Evolutionary conservation across 2,888 invertebrate species (phyloP).

Genomic region (Petrolisthes cinctipes): DNA sequence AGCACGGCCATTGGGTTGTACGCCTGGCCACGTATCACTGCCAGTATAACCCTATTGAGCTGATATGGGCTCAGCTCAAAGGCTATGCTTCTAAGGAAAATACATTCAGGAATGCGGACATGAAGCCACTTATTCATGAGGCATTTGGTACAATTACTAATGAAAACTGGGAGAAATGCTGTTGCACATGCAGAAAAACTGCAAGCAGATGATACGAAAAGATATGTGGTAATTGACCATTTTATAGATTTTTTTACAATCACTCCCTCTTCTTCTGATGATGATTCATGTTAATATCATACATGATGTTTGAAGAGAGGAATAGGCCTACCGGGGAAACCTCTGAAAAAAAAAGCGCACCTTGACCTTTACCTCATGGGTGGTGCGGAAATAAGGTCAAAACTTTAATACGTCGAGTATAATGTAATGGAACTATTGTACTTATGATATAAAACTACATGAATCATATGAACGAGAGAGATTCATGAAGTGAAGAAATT

Average conservation of each 20-base stretch:
- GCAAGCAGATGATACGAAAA: too few species aligned
- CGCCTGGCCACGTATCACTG: neutral
- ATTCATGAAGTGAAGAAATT: too few species aligned
- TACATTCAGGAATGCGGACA: neutral
- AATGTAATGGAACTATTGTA: neutral
- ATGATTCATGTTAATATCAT: neutral
- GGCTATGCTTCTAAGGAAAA: conserved; percentile 12
- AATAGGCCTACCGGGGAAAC: conserved; percentile 1
- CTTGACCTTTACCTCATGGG: neutral
- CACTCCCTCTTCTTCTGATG: conserved; percentile 16
- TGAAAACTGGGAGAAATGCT: conserved; percentile 27
- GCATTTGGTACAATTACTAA: neutral
- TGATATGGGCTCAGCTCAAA: conserved; percentile 23
- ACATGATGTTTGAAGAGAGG: neutral
- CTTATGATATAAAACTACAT: too few species aligned
- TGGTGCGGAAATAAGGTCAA: conserved; percentile 14
- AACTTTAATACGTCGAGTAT: neutral
- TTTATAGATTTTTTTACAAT: conserved; percentile 22
- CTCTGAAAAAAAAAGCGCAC: neutral
- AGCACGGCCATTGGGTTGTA: conserved; percentile 21
- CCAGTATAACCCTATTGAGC: conserved; percentile 4
- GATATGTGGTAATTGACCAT: neutral
- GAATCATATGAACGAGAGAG: too few species aligned
- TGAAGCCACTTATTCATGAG: conserved; percentile 10
- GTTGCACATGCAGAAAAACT: neutral